Conservation (phyloP, 2,113 vertebrate species). For the Anolis sagrei region DNA sequence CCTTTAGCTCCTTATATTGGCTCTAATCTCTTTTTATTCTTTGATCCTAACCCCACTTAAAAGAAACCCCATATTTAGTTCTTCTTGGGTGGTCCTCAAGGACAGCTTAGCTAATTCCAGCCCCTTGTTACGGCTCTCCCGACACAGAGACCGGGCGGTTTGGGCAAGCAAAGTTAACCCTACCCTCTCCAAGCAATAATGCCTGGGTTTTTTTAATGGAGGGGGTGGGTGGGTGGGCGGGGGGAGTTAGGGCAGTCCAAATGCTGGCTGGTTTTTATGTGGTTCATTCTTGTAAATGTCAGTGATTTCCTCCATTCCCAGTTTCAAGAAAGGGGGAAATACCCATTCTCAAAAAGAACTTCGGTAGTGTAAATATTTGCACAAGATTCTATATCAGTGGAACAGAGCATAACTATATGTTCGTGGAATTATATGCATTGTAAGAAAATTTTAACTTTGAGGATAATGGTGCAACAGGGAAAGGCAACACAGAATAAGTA, state of each 20-base stretch:
- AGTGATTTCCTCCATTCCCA: background rate
- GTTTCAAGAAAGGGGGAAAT: too few relatives aligned
- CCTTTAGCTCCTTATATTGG: conserved; percentile 58
- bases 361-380: too few relatives aligned
- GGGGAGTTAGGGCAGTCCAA: too few relatives aligned
- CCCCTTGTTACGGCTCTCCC: conserved; percentile 63
- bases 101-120: conserved; percentile 68
- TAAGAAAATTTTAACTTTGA: too few relatives aligned
- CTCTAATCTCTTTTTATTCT: conserved; percentile 72
- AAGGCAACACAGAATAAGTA: too few relatives aligned
- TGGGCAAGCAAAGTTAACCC: conserved; percentile 60
- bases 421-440: too few relatives aligned
- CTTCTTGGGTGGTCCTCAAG: conserved; percentile 71
- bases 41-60: conserved; percentile 68
- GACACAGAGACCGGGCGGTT: conserved; percentile 53
- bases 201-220: conserved; percentile 33
- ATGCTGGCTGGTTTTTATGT: background rate
- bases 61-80: conserved; percentile 68
- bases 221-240: too few relatives aligned
- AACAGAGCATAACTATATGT: too few relatives aligned
- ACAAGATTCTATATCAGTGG: too few relatives aligned
- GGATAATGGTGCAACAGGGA: too few relatives aligned
- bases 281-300: background rate
- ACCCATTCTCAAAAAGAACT: too few relatives aligned
- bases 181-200: conserved; percentile 24